These are phyloP conservation scores for Stictocephala bisonia DNA, from an alignment of 2,888 invertebrate species.

Conservation along the genomic window DNA sequence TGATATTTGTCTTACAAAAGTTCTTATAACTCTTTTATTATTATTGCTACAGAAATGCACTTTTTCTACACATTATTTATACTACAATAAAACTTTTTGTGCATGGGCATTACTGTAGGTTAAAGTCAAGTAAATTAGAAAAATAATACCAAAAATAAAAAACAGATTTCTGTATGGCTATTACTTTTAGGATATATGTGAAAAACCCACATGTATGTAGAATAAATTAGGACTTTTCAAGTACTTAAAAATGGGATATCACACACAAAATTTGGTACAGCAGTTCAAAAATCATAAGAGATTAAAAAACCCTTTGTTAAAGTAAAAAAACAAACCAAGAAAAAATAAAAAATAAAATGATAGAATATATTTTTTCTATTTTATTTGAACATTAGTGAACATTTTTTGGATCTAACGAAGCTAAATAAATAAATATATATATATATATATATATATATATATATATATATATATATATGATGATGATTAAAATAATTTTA, in stretches of 20 bases:
- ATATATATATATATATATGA: too few relatives aligned
- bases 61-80: constrained; percentile 4
- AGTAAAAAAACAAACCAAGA: too few relatives aligned
- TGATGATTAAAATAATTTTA: too few relatives aligned
- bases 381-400: too few relatives aligned
- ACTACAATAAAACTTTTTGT: neutral
- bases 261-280: neutral
- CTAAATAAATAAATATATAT: too few relatives aligned
- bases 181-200: neutral
- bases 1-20: constrained; percentile 4
- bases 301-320: neutral
- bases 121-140: neutral
- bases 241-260: constrained; percentile 5
- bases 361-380: too few relatives aligned
- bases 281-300: neutral
- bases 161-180: neutral
- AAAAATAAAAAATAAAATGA: too few relatives aligned
- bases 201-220: neutral
- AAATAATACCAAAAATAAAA: neutral
- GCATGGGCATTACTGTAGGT: neutral
- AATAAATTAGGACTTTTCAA: constrained; percentile 3
- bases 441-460: too few relatives aligned
- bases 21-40: constrained; percentile 16
- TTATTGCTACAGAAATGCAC: neutral
- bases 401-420: too few relatives aligned